Percentiles rank a stretch among this genome's conserved stretches.
Evolutionary conservation across 1,140 invertebrate species (phyloP).

Genomic region (Dicyema japonicum): DNA sequence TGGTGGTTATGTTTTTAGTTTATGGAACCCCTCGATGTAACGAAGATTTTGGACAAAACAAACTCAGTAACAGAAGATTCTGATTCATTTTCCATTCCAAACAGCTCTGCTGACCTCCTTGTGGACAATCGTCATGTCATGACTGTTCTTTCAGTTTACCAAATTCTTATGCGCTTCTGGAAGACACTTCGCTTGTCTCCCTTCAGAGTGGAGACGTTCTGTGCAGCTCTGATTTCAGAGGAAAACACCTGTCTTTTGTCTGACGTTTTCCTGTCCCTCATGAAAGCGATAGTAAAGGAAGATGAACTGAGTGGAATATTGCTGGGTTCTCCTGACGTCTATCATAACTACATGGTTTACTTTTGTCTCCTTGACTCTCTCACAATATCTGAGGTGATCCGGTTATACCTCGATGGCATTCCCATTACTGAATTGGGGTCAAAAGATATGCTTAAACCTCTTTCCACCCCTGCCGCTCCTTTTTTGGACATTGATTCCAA

Average conservation of each 20-base stretch:
- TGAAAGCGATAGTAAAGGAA: slow-evolving; percentile 58
- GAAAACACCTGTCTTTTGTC: slow-evolving; percentile 55
- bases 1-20: too few species aligned
- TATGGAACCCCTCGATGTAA: too few species aligned
- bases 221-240: slow-evolving; percentile 51
- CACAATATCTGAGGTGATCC: slow-evolving; percentile 63
- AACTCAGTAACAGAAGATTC: too few species aligned
- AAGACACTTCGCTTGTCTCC: slow-evolving; percentile 58
- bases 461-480: slow-evolving; percentile 30
- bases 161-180: slow-evolving; percentile 59
- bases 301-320: slow-evolving; percentile 70
- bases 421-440: slow-evolving; percentile 26
- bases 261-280: slow-evolving; percentile 62
- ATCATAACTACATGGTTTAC: slow-evolving; percentile 68
- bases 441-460: slow-evolving; percentile 21
- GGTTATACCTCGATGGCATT: slow-evolving; percentile 36
- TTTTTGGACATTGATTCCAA: slow-evolving; percentile 45
- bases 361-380: slow-evolving; percentile 60
- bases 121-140: too few species aligned
- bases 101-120: too few species aligned
- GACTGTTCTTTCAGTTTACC: slow-evolving; percentile 32
- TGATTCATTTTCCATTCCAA: too few species aligned
- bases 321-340: slow-evolving; percentile 69
- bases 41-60: too few species aligned
- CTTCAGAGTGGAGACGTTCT: slow-evolving; percentile 75